Evolutionary conservation across 1,140 invertebrate genomes (phyloP).

Genomic region (Cecropterus lyciades): DNA sequence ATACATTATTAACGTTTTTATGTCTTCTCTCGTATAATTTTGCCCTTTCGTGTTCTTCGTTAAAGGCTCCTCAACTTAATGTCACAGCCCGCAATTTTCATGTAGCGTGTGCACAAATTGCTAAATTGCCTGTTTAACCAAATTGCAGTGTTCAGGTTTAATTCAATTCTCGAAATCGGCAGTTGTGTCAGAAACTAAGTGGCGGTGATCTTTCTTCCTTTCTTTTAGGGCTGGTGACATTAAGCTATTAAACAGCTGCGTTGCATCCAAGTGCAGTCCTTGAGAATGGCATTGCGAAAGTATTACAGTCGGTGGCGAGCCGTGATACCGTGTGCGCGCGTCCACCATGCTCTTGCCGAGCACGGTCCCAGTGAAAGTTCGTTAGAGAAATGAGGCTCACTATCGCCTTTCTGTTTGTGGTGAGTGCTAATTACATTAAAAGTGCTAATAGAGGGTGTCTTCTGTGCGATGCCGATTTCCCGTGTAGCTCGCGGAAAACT

Average conservation of each 20-base stretch:
- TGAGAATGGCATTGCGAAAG: conserved; percentile 57
- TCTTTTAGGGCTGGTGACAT: conserved; percentile 28
- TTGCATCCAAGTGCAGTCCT: conserved; percentile 58
- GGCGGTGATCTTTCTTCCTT: conserved; percentile 23
- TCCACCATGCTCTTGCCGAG: conserved; percentile 61
- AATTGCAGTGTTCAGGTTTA: conserved; percentile 7
- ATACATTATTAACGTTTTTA: background rate
- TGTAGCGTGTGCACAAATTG: conserved; percentile 15
- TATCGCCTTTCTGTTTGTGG: conserved; percentile 80
- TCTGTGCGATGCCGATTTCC: conserved; percentile 25
- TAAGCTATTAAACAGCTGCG: conserved; percentile 31
- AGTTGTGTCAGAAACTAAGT: conserved; percentile 16
- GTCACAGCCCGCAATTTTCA: conserved; percentile 23
- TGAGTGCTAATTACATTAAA: conserved; percentile 75
- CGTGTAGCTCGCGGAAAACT: conserved; percentile 11
- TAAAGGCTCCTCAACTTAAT: conserved; percentile 44
- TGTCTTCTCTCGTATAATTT: background rate
- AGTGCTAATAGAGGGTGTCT: conserved; percentile 62
- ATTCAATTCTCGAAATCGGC: conserved; percentile 27
- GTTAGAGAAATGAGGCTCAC: conserved; percentile 78
- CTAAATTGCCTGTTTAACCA: conserved; percentile 16
- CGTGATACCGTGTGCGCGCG: conserved; percentile 54
- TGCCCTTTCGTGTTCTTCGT: conserved; percentile 20
- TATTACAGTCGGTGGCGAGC: conserved; percentile 62
- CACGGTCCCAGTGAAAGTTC: conserved; percentile 77